Base-by-base conservation (phyloP, 2,888 invertebrate genomes). In the Helleia helle region DNA sequence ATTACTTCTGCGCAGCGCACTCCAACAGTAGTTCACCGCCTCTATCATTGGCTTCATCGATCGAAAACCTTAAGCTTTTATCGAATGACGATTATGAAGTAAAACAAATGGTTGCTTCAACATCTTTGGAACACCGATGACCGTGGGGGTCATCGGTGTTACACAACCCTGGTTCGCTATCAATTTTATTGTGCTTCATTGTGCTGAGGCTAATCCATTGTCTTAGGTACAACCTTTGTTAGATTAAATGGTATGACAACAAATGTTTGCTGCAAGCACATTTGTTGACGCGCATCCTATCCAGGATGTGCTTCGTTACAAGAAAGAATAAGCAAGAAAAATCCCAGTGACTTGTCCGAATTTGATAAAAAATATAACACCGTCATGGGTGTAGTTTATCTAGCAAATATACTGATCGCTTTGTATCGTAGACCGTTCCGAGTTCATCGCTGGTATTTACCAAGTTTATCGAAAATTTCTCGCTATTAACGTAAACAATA, bases 341-440 rank as follows among this genome's bases (percentile, higher is more conserved):
- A 18, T 36, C 22, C 13, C 34, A 36, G 46, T 46, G 38, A 38
- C 18, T 18, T 46, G 49, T 41, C 43, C 45, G 12, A 36, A 50
- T 9, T 36, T 48, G 24, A 36, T 44, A 44, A 43, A 36, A 36
- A 51, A 36, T 48, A 49, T 36, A 54, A 50, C 39, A 34, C 43
- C 36, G 46, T 51, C 43, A 51, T 49, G 51, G 49, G 49, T 28
- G 46, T 45, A 9, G 48, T 48, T 31, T 47, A 49, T 36, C 39
- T 47, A 15, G 54, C 14, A 34, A 48, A 3, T 12, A 36, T 25
- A 25, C 1, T 25, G 22, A 36, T 25, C 5, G 9, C 25, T 7
- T 14, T 36, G 3, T 36, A 36, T 25, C 25, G 36, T 13, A 24
- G 14, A 13, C 25, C 36, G 7, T 24, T 36, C 25, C 24, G 25